phyloP scores from a whole-genome alignment of 1,140 invertebrate species.

The Drosophila seguyi region DNA sequence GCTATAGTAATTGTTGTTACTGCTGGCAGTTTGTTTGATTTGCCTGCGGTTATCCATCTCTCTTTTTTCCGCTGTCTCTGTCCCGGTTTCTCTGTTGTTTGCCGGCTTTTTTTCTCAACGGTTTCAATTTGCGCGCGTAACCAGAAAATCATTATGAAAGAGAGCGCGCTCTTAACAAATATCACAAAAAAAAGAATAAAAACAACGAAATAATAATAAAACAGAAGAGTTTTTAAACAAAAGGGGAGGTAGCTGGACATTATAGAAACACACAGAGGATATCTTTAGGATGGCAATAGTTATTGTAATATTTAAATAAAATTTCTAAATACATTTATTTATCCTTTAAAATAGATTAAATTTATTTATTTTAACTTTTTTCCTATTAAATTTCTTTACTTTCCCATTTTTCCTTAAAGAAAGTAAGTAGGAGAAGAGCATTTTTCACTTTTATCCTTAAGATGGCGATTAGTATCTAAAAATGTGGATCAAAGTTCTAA shows the following conservation, averaged over 20 bases:
- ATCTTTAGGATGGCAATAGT: background rate
- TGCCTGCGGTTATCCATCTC: slow-evolving; percentile 38
- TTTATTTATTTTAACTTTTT: background rate
- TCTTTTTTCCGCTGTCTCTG: slow-evolving; percentile 13
- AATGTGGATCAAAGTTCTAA: background rate
- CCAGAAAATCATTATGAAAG: slow-evolving; percentile 45
- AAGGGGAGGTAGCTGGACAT: background rate
- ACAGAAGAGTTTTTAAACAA: background rate
- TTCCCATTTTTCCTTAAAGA: background rate
- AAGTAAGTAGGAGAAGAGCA: background rate
- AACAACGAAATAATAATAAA: background rate
- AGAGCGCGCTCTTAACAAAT: slow-evolving; percentile 24
- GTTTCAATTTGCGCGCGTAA: slow-evolving; percentile 36
- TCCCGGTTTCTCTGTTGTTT: slow-evolving; percentile 52
- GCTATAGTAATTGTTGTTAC: slow-evolving; percentile 28
- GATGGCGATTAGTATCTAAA: background rate
- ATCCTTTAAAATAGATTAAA: no score
- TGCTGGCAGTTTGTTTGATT: slow-evolving; percentile 60
- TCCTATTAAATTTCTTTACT: background rate
- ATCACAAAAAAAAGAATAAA: background rate
- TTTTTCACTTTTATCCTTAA: background rate
- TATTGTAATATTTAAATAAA: background rate
- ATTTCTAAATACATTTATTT: background rate
- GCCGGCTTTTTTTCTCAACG: slow-evolving; percentile 42
- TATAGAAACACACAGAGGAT: background rate